Conservation (phyloP, 2,888 invertebrate genomes). For the Chloromyia formosa region DNA sequence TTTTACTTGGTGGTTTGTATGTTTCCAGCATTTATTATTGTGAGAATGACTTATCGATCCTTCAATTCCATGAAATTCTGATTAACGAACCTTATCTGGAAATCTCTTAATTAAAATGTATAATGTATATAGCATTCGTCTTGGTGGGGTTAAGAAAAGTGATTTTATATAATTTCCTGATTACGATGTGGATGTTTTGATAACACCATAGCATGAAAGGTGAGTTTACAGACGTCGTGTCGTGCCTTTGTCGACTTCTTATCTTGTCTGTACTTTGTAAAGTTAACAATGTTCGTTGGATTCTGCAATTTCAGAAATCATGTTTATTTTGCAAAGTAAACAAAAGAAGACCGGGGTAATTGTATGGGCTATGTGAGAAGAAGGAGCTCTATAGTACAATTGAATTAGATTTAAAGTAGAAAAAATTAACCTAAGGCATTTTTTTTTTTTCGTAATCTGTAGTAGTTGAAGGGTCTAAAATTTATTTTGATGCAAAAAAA, state of each 20-base stretch:
- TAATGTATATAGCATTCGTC: neutral
- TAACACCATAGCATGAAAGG: neutral
- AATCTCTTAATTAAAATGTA: constrained; percentile 36
- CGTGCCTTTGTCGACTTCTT: neutral
- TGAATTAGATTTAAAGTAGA: too few relatives aligned
- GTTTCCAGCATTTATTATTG: too few relatives aligned
- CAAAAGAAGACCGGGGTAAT: neutral
- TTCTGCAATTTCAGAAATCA: constrained; percentile 1
- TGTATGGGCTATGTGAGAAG: neutral
- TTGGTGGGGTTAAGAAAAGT: constrained; percentile 27
- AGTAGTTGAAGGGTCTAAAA: too few relatives aligned
- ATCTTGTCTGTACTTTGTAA: neutral
- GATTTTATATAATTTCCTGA: constrained; percentile 38
- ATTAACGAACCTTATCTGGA: neutral
- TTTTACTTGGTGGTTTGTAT: too few relatives aligned
- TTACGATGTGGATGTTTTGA: neutral
- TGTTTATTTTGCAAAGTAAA: neutral
- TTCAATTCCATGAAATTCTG: neutral
- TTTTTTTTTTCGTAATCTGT: too few relatives aligned
- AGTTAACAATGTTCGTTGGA: neutral
- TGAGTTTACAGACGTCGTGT: neutral
- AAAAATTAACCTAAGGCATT: too few relatives aligned
- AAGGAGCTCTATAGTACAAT: too few relatives aligned
- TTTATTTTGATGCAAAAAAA: too few relatives aligned
- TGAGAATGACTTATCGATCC: neutral